Percentiles rank a stretch among this genome's conserved stretches.
These are phyloP conservation scores for Carettochelys insculpta DNA, from an alignment of 2,113 vertebrate genomes.

Conservation along the genomic window DNA sequence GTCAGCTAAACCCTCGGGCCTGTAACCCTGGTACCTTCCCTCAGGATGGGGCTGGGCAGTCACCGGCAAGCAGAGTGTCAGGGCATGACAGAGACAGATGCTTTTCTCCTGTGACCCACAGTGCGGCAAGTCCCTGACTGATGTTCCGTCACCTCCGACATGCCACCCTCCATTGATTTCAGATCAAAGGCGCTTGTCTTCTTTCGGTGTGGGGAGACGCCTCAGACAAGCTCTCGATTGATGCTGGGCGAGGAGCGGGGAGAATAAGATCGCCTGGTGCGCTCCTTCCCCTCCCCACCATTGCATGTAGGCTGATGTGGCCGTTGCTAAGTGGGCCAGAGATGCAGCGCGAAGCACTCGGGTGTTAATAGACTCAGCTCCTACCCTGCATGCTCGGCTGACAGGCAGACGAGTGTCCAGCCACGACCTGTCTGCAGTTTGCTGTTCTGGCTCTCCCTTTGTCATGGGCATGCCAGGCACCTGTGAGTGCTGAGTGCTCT, in stretches of 20 bases:
- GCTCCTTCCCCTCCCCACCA: neutral
- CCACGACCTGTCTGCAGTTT: neutral
- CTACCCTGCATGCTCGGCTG: neutral
- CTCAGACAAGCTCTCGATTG: neutral
- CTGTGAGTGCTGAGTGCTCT: neutral
- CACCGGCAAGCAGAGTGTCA: neutral
- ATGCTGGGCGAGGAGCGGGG: neutral
- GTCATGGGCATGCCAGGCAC: neutral
- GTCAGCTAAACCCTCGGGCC: fast-evolving
- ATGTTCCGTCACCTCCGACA: neutral
- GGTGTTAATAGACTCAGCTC: neutral
- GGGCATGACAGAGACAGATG: neutral
- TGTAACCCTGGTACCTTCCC: neutral
- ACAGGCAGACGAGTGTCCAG: neutral
- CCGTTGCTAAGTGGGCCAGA: neutral
- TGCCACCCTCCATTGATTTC: neutral
- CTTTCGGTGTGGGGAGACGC: neutral
- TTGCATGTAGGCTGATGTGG: neutral
- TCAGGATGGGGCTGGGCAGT: neutral
- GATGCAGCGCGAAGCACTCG: neutral
- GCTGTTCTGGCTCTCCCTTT: neutral
- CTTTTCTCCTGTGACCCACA: neutral
- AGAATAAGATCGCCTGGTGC: neutral
- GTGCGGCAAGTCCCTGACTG: neutral
- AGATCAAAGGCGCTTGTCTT: neutral